Percentiles rank a stretch among this genome's conserved stretches.
These are phyloP conservation scores for Prionailurus bengalensis DNA, from an alignment of 2,113 vertebrate genomes.

Conservation along the genomic window DNA sequence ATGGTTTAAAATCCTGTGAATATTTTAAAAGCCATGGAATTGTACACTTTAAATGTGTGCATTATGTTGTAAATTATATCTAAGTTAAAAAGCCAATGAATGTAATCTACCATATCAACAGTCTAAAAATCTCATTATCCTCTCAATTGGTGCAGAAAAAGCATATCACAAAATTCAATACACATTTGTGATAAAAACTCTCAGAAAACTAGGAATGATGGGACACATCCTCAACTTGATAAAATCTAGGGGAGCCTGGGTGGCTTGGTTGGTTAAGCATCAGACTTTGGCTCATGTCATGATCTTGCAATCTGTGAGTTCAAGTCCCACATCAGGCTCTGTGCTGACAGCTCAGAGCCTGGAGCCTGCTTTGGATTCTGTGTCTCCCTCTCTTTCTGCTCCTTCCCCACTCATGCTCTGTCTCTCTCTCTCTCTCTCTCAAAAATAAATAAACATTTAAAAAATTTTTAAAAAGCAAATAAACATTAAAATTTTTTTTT, in stretches of 20 bases:
- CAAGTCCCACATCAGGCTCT: too few relatives aligned
- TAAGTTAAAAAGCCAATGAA: neutral
- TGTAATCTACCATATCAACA: neutral
- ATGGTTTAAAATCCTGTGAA: neutral
- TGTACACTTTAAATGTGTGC: neutral
- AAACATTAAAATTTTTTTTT: too few relatives aligned
- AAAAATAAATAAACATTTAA: too few relatives aligned
- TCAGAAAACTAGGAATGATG: neutral
- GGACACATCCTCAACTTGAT: neutral
- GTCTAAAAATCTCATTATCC: neutral
- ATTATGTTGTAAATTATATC: constrained; percentile 7
- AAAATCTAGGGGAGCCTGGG: neutral
- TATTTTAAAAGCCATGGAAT: neutral
- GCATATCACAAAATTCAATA: neutral
- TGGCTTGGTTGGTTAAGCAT: too few relatives aligned
- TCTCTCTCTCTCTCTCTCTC: too few relatives aligned
- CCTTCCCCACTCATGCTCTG: too few relatives aligned
- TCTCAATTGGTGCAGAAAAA: neutral
- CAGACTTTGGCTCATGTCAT: too few relatives aligned
- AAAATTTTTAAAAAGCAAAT: too few relatives aligned
- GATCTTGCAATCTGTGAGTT: too few relatives aligned
- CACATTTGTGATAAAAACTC: neutral
- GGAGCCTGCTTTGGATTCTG: too few relatives aligned
- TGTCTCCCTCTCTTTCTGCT: too few relatives aligned
- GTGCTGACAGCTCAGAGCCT: too few relatives aligned